phyloP scores from a whole-genome alignment of 2,797 vertebrate genomes.

The Anas acuta region DNA sequence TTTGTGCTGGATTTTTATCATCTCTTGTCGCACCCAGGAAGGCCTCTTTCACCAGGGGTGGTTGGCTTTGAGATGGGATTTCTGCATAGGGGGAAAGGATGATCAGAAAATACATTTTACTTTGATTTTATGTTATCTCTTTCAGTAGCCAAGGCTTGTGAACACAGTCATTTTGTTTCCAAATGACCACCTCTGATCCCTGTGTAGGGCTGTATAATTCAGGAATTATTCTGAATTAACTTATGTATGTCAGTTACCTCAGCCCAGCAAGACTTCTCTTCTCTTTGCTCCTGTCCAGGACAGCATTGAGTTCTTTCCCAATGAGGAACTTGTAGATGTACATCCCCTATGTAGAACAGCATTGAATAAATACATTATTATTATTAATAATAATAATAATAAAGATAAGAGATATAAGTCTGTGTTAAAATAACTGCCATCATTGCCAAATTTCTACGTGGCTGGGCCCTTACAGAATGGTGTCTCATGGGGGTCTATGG shows the following conservation, averaged over 20 bases:
- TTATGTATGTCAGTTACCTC: not conserved
- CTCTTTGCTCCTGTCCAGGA: not conserved
- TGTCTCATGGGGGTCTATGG: not conserved
- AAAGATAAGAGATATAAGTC: not conserved
- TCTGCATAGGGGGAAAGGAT: not conserved
- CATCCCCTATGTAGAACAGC: not conserved
- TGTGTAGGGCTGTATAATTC: not conserved
- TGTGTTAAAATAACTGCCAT: not conserved
- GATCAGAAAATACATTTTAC: not conserved
- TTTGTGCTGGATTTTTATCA: slow-evolving; percentile 12
- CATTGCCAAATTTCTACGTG: not conserved
- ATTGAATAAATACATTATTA: not conserved
- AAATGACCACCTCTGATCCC: not conserved
- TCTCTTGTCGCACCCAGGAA: not conserved
- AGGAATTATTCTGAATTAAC: not conserved
- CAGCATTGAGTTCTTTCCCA: not conserved
- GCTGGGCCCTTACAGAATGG: not conserved
- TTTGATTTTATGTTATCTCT: not conserved
- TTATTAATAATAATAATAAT: not conserved
- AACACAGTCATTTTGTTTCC: rapidly evolving
- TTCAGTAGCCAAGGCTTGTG: not conserved
- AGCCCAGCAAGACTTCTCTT: not conserved
- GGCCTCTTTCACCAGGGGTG: not conserved
- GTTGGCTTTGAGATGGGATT: not conserved
- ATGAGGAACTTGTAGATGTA: not conserved